Conservation (phyloP, 2,888 invertebrate species). For the Selenia dentaria region DNA sequence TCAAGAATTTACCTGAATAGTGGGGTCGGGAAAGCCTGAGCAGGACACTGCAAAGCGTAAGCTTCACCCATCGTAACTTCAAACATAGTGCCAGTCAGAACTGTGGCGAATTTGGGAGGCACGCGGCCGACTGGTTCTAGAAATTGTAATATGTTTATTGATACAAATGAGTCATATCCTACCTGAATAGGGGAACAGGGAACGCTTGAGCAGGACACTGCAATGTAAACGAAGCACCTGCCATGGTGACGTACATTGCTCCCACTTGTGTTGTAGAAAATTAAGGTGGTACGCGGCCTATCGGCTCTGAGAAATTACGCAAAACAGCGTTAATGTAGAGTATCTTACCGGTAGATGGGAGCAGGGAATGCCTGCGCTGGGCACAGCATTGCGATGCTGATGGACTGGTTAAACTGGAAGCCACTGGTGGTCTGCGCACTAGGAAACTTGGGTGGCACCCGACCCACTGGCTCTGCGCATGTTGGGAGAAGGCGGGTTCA, state of each 20-base stretch:
- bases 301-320: slow-evolving; percentile 69
- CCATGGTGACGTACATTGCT: slow-evolving; percentile 84
- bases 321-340: slow-evolving; percentile 56
- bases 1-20: slow-evolving; percentile 76
- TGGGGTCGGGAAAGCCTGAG: slow-evolving; percentile 87
- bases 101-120: slow-evolving; percentile 84
- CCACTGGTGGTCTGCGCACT: slow-evolving; percentile 86
- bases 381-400: slow-evolving; percentile 86
- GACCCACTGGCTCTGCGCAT: slow-evolving; percentile 87
- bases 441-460: slow-evolving; percentile 87
- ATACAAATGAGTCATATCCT: slow-evolving; percentile 45
- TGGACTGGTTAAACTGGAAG: slow-evolving; percentile 81
- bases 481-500: slow-evolving; percentile 81
- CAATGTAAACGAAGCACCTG: slow-evolving; percentile 80
- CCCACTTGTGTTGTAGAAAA: slow-evolving; percentile 74
- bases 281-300: slow-evolving; percentile 75
- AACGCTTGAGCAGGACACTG: slow-evolving; percentile 90
- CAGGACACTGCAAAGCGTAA: slow-evolving; percentile 86
- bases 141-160: slow-evolving; percentile 47
- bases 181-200: slow-evolving; percentile 80
- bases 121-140: slow-evolving; percentile 70
- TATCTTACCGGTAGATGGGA: slow-evolving; percentile 88
- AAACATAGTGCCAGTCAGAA: slow-evolving; percentile 81
- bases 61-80: slow-evolving; percentile 75
- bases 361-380: slow-evolving; percentile 90